Base-by-base conservation (phyloP, 2,797 vertebrate species). In the Alcedo atthis region DNA sequence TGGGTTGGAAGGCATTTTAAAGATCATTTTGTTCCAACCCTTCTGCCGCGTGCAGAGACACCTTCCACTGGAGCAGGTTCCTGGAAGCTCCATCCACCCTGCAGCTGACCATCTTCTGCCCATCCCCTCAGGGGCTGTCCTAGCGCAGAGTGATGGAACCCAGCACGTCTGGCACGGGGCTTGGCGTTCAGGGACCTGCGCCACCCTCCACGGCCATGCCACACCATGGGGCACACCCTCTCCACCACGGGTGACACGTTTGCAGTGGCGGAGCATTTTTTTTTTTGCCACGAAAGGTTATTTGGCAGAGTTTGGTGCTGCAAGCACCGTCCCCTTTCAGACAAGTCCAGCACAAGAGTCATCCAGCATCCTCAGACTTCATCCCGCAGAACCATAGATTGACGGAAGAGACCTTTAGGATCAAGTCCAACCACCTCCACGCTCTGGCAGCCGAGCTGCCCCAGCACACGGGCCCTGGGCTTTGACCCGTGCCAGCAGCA, bases 361-460 rank as follows among this genome's bases (percentile, higher is more conserved):
- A 5, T 12, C n/a, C 33, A 20, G 4, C 4, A 0, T 15, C 63
- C 43, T 33, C 71, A 30, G 8, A 12, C 22, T 30, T 18, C 58
- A 14, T 43, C 73, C 48, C n/a, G 15, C 6, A 21, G 53, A 54
- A 17, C 22, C 49, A 51, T 15, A 53, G 53, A 19, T 57, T 8
- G 8, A 22, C 7, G 21, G 54, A 57, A 57, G 54, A 57, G 54
- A 33, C 54, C 20, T 57, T 21, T 33, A 33, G 32, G 54, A 21
- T n/a, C 19, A n/a, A 55, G 53, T 9, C 53, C 53, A 32, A 55
- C 30, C 53, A 12, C 5, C 35, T 40, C 43, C 1, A 1, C 0
- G 7, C 20, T 62, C 9, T 63, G 0, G 0, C 32, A 35, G 62
- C 53, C 1, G 2, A 61, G 16, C 13, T 5, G 0, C 30, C n/a